Percentiles rank a stretch among this genome's conserved stretches.
Conservation (phyloP, 2,113 vertebrate genomes). For the Erythrolamprus reginae region DNA sequence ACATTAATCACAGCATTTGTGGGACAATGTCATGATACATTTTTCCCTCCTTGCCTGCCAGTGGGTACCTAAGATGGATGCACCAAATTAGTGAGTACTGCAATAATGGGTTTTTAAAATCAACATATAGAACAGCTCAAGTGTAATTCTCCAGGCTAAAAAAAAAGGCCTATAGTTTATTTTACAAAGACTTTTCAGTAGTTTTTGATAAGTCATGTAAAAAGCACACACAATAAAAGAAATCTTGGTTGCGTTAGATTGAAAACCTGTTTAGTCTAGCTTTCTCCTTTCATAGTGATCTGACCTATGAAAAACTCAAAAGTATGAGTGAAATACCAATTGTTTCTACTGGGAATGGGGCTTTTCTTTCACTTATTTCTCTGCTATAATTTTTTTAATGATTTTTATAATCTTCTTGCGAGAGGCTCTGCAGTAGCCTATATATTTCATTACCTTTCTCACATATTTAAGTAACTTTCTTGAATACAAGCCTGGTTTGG, state of each 20-base stretch:
- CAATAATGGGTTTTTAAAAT: not conserved
- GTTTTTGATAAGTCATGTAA: not conserved
- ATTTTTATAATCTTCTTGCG: not conserved
- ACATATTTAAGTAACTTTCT: not conserved
- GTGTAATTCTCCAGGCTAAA: not conserved
- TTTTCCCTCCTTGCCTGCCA: not conserved
- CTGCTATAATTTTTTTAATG: not conserved
- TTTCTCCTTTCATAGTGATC: not conserved
- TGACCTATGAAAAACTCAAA: not conserved
- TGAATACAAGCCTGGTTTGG: not conserved
- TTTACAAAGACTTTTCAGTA: not conserved
- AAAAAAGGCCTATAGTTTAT: not conserved
- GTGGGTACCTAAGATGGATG: not conserved
- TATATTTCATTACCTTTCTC: not conserved
- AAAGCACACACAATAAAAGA: not conserved
- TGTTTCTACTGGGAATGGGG: not conserved
- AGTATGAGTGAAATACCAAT: not conserved
- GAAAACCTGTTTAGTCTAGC: not conserved
- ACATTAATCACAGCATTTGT: not conserved
- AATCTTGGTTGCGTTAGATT: not conserved
- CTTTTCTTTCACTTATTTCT: not conserved
- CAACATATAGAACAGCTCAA: not conserved
- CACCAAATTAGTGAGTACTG: not conserved
- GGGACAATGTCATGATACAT: not conserved
- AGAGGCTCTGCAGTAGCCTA: not conserved